phyloP scores from a whole-genome alignment of 2,888 invertebrate species.

The Bursaphelenchus okinawaensis region DNA sequence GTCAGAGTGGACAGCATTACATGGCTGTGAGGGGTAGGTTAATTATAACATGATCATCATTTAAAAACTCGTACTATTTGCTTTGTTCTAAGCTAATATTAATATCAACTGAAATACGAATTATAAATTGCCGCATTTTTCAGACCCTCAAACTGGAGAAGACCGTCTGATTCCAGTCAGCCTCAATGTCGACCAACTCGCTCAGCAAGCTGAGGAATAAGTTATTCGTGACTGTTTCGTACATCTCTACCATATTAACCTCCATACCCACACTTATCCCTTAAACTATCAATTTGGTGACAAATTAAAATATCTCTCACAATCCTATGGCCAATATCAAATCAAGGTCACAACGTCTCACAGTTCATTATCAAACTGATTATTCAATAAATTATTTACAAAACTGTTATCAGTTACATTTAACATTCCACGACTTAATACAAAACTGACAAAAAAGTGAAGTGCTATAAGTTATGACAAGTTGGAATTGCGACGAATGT shows the following conservation, averaged over 20 bases:
- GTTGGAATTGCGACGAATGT: neutral
- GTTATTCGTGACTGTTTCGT: too few relatives aligned
- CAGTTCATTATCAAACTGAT: too few relatives aligned
- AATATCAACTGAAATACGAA: too few relatives aligned
- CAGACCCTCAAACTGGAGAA: neutral
- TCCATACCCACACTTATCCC: too few relatives aligned
- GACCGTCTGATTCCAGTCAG: neutral
- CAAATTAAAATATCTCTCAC: too few relatives aligned
- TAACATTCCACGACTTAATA: neutral
- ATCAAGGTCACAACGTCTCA: too few relatives aligned
- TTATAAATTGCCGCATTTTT: too few relatives aligned
- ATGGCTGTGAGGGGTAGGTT: slow-evolving; percentile 35
- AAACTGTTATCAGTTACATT: neutral
- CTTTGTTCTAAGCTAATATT: neutral
- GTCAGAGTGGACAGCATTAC: slow-evolving; percentile 43
- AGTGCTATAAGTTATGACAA: neutral
- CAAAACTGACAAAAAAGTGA: neutral
- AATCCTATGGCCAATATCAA: too few relatives aligned
- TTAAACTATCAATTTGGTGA: too few relatives aligned
- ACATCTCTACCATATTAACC: too few relatives aligned
- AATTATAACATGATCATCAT: too few relatives aligned
- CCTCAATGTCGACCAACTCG: neutral
- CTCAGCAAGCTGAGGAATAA: too few relatives aligned
- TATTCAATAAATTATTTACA: neutral
- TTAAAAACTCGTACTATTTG: neutral